These are phyloP conservation scores for Syritta pipiens DNA, from an alignment of 2,888 invertebrate genomes.

Conservation along the genomic window DNA sequence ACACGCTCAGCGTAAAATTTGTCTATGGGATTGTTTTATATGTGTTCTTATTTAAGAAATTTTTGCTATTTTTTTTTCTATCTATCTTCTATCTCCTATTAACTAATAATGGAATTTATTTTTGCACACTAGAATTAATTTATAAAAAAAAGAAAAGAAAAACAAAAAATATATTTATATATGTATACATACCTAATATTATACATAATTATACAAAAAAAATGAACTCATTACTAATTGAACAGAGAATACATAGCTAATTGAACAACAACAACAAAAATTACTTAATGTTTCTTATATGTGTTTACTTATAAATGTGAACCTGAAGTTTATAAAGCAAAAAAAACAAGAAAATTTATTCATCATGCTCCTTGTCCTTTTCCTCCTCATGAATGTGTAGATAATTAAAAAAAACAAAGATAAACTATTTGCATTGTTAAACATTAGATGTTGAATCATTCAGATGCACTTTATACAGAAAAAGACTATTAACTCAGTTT, in stretches of 20 bases:
- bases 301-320: slow-evolving; percentile 6
- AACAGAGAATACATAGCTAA: background rate
- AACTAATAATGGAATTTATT: slow-evolving; percentile 18
- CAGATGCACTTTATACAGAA: slow-evolving; percentile 29
- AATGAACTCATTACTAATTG: background rate
- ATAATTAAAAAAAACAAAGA: background rate
- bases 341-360: background rate
- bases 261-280: background rate
- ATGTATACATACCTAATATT: no score
- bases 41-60: background rate
- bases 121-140: slow-evolving; percentile 23
- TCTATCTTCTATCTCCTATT: background rate
- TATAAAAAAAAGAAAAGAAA: no score
- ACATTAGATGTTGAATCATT: slow-evolving; percentile 6
- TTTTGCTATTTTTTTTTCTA: background rate
- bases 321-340: background rate
- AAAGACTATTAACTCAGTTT: no score
- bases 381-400: slow-evolving; percentile 23
- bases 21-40: no score
- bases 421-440: slow-evolving; percentile 7
- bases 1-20: no score
- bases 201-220: slow-evolving; percentile 10
- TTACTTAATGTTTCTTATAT: slow-evolving; percentile 2
- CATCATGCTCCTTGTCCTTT: background rate
- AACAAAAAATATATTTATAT: background rate